Evolutionary conservation across 64 coral and sea anemone genomes (phyloP), one percentile per base, ranked within the genome.

Genomic region (Montipora cactus): DNA sequence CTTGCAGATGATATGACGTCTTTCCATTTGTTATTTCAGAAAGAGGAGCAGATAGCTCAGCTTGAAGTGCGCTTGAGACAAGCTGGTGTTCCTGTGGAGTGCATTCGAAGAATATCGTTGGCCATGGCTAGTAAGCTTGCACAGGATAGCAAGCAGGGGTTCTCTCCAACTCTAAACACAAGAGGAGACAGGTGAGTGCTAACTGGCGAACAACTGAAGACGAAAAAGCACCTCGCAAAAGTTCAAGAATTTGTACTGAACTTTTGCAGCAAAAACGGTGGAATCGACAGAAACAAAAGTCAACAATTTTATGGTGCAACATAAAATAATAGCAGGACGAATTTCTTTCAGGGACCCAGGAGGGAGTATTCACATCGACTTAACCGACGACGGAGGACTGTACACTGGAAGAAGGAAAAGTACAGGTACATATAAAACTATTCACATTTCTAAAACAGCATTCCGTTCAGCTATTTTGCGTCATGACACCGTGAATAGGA

Each of bases 341-440:
- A 0, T 47, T 50, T 9, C 3, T 23, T 81, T 81, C 47, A 86
- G 66, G 82, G 82, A 86, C 46, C 18, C 45, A 14, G 59, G 89
- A 14, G 89, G 80, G 12, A 91, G 89, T 82, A 46, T 91, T 91
- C 89, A 83, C 19, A 83, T 91, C 5, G 89, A 91, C 4, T 44
- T 82, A 47, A 8, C 13, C 1, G 62, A 71, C 4, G 67, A 68
- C 5, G 66, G 44, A 49, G 66, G 19, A 20, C 55, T 82, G 13
- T 82, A 59, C n/a, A 48, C 44, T 22, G 45, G n/a, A 71, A 10
- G 9, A 4, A 68, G 71, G 16, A 72, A 86, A 50, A 22, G 16
- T 14, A 44, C 18, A 86, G 82, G 82, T 86, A 71, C 9, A 13
- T 5, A 21, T 37, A 37, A 37, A 37, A 37, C 37, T 37, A 37